Evolutionary conservation across 1,140 invertebrate species (phyloP), one percentile per base, ranked within the genome.

Genomic region (Drosophila pallidifrons): DNA sequence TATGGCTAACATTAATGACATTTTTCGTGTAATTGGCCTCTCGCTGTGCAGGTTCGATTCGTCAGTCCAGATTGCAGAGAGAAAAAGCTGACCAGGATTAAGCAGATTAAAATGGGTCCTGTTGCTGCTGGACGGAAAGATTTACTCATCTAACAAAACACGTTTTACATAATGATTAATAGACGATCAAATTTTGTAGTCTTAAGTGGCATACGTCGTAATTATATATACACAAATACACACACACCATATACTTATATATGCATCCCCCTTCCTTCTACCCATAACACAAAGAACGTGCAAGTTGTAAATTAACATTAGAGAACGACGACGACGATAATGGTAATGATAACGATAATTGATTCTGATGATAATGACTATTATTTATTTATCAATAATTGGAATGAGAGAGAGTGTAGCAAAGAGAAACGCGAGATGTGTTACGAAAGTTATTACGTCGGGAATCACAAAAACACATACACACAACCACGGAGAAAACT

Each of bases 131-230:
- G 60, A 28, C 51, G n/a, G 10, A 65, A 16, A 70, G 45, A 70
- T 57, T 57, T 58, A 70, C 72, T 75, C 73, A 75, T 59, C 54
- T 60, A 71, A 58, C 60, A 71, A 54, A 77, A 25, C 20, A 4
- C 60, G 76, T 76, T 82, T 82, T 73, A 81, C 79, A 69, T 75
- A 73, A 81, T 71, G 66, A 82, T 74, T 83, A 83, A 79, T 83
- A 89, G 83, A 83, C 85, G 83, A 88, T 89, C 83, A 89, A 88
- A 89, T 88, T 89, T 59, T 78, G 30, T 89, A 88, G 83, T 51
- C 55, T 75, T 89, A 86, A 86, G 71, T 61, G 63, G 77, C 83
- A 88, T 86, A 86, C 41, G 41, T 43, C 41, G 41, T 43, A 43
- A 43, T 13, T 67, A 59, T 60, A 79, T 71, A 79, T 75, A 77